Base-by-base conservation (phyloP, 2,888 invertebrate species). In the Tryphoninae sp. region DNA sequence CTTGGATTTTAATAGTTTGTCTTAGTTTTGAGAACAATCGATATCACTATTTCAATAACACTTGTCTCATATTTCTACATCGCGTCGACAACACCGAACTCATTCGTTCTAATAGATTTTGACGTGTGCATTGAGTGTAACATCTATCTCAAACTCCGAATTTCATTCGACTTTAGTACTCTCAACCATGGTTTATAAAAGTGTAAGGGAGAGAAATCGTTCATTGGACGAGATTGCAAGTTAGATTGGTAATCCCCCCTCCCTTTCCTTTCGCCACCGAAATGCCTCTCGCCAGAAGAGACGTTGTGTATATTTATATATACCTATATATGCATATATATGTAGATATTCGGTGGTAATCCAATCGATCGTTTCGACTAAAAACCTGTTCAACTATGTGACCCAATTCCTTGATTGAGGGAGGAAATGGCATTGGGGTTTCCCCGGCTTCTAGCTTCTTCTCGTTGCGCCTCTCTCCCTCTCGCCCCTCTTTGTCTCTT, bases 381-480 rank as follows among this genome's bases (percentile, higher is more conserved):
- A 82, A 83, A 82, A 80, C 53, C 77, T 49, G 62, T 68, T 76
- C 73, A 82, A 82, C 80, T 80, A 83, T 82, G 83, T 82, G 84
- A 81, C 84, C 83, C 74, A 82, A 82, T 83, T 84, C 78, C 68
- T 64, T 62, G 73, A 73, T 78, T 65, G 75, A 67, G 78, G 45
- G 55, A 78, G 78, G 65, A 84, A 82, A 83, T 78, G 58, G 67
- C 78, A 79, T 67, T 64, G 16, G 62, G 51, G 65, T 76, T 72
- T 72, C 71, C 77, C 61, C 53, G 55, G 33, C 33, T 13, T 72
- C 42, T 19, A 16, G 22, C 40, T 72, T 75, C 42, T 51, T 55
- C 71, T 62, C 59, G 22, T 16, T 58, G 49, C n/a, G n/a, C 61
- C 26, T 49, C 45, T 45, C 45, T 69, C 58, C 64, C 59, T 33